Evolutionary conservation across 2,888 invertebrate genomes (phyloP).

Genomic region (Carpatolechia fugitivella): DNA sequence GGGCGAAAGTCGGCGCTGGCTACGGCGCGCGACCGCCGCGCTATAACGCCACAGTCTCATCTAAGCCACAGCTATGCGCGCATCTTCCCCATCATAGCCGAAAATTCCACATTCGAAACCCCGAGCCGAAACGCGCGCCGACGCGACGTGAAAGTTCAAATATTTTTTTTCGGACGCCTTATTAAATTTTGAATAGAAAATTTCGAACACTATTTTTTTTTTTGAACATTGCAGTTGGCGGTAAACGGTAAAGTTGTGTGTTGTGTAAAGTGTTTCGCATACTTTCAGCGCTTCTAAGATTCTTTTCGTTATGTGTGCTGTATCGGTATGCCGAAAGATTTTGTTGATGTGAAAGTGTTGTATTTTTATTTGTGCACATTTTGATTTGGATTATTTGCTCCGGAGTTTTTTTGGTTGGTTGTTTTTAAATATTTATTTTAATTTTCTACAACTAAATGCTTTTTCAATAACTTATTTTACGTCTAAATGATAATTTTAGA

Average conservation of each 20-base stretch:
- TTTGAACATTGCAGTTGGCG: conserved; percentile 56
- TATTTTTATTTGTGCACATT: conserved; percentile 71
- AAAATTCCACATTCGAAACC: conserved; percentile 60
- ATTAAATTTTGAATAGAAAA: conserved; percentile 2
- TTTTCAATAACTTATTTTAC: neutral
- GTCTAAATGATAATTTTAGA: neutral
- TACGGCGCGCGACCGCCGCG: conserved; percentile 67
- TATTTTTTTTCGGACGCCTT: conserved; percentile 45
- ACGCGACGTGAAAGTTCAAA: conserved; percentile 63
- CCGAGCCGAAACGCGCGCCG: conserved; percentile 59
- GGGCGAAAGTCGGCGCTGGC: conserved; percentile 74
- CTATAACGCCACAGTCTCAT: conserved; percentile 74
- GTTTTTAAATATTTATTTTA: conserved; percentile 38
- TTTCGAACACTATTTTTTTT: conserved; percentile 13
- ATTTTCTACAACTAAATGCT: conserved; percentile 16
- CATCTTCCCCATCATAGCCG: conserved; percentile 76
- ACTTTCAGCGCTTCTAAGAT: conserved; percentile 63
- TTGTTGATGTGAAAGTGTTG: conserved; percentile 68
- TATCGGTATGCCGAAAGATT: conserved; percentile 62
- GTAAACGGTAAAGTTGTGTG: conserved; percentile 75
- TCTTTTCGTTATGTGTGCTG: conserved; percentile 59
- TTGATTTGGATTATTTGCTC: conserved; percentile 75
- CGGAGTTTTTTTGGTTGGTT: conserved; percentile 74
- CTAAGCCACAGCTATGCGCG: conserved; percentile 77
- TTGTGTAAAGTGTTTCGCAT: conserved; percentile 62